Conservation (phyloP, 2,888 invertebrate species). For the Plusia festucae region DNA sequence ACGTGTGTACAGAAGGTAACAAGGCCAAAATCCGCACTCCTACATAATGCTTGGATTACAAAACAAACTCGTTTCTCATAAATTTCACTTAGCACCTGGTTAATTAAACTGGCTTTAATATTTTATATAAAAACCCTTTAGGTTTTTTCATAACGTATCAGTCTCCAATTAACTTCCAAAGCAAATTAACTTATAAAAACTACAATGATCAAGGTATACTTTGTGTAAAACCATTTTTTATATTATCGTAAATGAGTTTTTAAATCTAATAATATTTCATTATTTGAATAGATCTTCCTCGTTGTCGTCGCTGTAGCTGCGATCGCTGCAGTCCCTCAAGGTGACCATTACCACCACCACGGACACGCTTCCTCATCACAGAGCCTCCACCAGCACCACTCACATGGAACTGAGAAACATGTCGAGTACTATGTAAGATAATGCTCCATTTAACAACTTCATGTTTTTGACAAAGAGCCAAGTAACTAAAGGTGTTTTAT, state of each 20-base stretch:
- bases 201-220: not conserved
- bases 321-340: slow-evolving; percentile 8
- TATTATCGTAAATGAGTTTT: too few species aligned
- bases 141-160: slow-evolving; percentile 17
- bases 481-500: not conserved
- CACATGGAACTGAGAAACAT: slow-evolving; percentile 51
- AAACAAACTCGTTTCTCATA: not conserved
- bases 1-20: not conserved
- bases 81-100: not conserved
- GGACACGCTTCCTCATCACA: slow-evolving; percentile 68
- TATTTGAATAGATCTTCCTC: slow-evolving; percentile 17
- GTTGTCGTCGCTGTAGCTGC: slow-evolving; percentile 13
- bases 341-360: slow-evolving; percentile 27
- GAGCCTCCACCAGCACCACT: slow-evolving; percentile 66
- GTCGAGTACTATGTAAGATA: slow-evolving; percentile 46
- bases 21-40: not conserved
- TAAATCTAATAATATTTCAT: too few species aligned
- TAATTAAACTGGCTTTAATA: not conserved
- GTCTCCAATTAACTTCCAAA: slow-evolving; percentile 8
- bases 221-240: too few species aligned
- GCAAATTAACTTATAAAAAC: slow-evolving; percentile 15
- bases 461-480: not conserved
- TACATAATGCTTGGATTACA: not conserved
- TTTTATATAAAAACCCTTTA: slow-evolving; percentile 29
- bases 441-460: not conserved